Conservation (phyloP, 1,140 invertebrate species). For the Sipha flava region DNA sequence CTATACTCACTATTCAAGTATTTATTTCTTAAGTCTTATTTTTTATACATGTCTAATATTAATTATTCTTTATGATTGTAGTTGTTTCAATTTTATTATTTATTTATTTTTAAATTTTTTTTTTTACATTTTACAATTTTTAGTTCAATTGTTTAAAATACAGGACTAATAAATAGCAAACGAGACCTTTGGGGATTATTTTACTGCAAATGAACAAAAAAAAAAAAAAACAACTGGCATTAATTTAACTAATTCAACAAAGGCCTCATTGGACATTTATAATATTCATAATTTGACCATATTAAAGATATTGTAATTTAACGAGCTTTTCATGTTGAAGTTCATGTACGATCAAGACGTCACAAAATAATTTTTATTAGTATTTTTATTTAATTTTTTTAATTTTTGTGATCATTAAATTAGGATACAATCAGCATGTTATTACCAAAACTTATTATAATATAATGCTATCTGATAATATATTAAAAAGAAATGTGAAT, state of each 20-base stretch:
- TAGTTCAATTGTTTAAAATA: slow-evolving; percentile 19
- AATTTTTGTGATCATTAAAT: slow-evolving; percentile 23
- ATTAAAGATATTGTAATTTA: slow-evolving; percentile 11
- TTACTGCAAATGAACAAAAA: neutral
- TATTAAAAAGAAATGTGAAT: neutral
- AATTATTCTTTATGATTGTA: slow-evolving; percentile 20
- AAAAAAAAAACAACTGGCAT: neutral
- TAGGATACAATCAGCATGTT: slow-evolving; percentile 25
- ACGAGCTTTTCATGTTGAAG: slow-evolving; percentile 9
- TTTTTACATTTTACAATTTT: neutral
- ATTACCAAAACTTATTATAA: slow-evolving; percentile 21
- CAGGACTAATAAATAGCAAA: neutral
- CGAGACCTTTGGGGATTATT: neutral
- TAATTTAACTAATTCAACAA: neutral
- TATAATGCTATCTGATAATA: slow-evolving; percentile 22
- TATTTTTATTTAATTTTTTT: slow-evolving; percentile 13
- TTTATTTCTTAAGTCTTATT: slow-evolving; percentile 22
- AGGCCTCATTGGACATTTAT: slow-evolving; percentile 6
- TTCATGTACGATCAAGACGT: neutral
- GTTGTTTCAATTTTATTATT: slow-evolving; percentile 8
- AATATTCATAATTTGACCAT: slow-evolving; percentile 6
- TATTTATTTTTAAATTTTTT: neutral
- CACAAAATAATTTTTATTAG: slow-evolving; percentile 12
- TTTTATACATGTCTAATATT: slow-evolving; percentile 5
- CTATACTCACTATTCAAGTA: slow-evolving; percentile 18